Percentiles rank a stretch among this genome's conserved stretches.
Evolutionary conservation across 2,797 vertebrate species (phyloP).

Genomic region (Kryptolebias ocellatus): DNA sequence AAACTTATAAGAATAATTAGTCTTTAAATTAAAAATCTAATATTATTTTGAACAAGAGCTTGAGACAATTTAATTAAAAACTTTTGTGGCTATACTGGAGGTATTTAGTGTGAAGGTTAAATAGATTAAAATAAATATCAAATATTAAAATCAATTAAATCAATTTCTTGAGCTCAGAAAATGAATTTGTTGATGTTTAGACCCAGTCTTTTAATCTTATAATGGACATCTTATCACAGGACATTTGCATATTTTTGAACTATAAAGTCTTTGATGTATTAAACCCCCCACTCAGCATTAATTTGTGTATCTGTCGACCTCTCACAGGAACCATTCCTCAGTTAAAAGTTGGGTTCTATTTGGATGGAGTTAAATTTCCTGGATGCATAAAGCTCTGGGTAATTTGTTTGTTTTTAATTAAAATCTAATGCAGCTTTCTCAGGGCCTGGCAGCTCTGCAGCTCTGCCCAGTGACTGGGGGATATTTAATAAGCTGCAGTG

Average conservation of each 20-base stretch:
- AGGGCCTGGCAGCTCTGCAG: slow-evolving; percentile 73
- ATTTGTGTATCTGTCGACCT: slow-evolving; percentile 49
- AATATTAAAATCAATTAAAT: slow-evolving; percentile 69
- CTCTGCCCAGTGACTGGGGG: slow-evolving; percentile 78
- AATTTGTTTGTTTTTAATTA: slow-evolving; percentile 84
- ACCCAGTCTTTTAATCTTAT: slow-evolving; percentile 35
- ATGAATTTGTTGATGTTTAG: slow-evolving; percentile 64
- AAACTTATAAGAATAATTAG: slow-evolving; percentile 30
- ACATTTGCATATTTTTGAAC: slow-evolving; percentile 46
- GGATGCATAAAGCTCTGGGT: slow-evolving; percentile 70
- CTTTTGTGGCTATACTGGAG: slow-evolving; percentile 51
- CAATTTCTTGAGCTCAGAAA: slow-evolving; percentile 52
- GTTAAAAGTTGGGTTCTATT: slow-evolving; percentile 64
- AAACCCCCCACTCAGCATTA: slow-evolving; percentile 31
- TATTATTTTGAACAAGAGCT: slow-evolving; percentile 61
- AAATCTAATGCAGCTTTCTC: slow-evolving; percentile 80
- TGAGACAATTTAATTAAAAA: slow-evolving; percentile 53
- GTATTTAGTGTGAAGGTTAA: slow-evolving; percentile 68
- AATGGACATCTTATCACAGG: slow-evolving; percentile 19
- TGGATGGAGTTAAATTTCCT: slow-evolving; percentile 73
- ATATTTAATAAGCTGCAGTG: slow-evolving; percentile 83
- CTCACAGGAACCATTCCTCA: slow-evolving; percentile 48
- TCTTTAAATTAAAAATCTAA: slow-evolving; percentile 57
- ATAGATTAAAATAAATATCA: slow-evolving; percentile 73
- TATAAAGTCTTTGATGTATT: slow-evolving; percentile 41